phyloP scores from a whole-genome alignment of 2,888 invertebrate genomes.

The Ischnura elegans region DNA sequence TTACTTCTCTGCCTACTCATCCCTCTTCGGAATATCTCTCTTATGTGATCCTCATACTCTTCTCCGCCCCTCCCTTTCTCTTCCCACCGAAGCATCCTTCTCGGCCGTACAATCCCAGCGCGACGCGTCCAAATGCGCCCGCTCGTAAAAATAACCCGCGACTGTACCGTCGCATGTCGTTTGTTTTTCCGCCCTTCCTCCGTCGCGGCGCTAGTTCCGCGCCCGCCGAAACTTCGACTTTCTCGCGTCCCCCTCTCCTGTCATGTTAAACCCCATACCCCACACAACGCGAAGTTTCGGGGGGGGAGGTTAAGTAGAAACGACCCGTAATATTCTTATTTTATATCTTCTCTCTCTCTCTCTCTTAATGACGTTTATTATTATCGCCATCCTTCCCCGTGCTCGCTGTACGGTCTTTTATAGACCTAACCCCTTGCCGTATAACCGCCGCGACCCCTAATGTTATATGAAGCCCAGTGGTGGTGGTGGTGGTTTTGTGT shows the following conservation, averaged over 20 bases:
- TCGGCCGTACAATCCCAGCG: background rate
- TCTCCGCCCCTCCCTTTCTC: background rate
- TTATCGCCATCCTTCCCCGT: background rate
- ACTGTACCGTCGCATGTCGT: background rate
- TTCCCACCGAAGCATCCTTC: background rate
- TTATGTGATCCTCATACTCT: background rate
- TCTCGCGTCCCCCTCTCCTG: background rate
- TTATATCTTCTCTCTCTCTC: too few relatives aligned
- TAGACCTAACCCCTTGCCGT: background rate
- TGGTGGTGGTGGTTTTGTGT: background rate
- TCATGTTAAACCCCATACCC: too few relatives aligned
- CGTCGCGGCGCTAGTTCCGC: background rate
- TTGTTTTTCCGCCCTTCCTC: background rate
- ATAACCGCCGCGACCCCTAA: background rate
- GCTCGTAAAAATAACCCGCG: background rate
- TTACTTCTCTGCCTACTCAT: too few relatives aligned
- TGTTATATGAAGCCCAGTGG: background rate
- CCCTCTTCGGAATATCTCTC: background rate
- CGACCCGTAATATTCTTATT: background rate
- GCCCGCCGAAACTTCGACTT: background rate
- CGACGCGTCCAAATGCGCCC: background rate
- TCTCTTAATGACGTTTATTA: background rate
- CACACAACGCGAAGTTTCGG: background rate
- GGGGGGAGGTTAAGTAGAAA: background rate
- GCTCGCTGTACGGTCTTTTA: background rate